phyloP scores from a whole-genome alignment of 2,888 invertebrate genomes.

The Pogonocherus hispidulus region DNA sequence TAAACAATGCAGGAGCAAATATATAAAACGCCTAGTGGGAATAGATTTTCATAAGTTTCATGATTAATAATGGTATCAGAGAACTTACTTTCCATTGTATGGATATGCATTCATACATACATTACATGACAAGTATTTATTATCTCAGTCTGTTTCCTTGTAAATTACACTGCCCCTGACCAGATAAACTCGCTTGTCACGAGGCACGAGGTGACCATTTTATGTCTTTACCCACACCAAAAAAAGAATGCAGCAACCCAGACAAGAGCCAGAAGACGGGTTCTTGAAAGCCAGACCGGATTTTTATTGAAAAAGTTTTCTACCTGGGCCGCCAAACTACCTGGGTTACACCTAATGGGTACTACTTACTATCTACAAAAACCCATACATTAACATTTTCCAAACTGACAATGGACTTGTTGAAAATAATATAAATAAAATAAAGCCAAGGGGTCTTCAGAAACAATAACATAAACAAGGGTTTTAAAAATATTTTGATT shows the following conservation, averaged over 20 bases:
- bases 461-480: constrained; percentile 7
- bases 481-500: constrained; percentile 15
- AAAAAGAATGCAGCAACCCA: background rate
- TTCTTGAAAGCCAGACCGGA: constrained; percentile 24
- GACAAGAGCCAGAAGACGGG: background rate
- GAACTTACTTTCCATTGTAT: background rate
- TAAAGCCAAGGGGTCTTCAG: background rate
- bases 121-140: background rate
- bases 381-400: constrained; percentile 26
- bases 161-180: background rate
- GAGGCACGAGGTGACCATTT: background rate
- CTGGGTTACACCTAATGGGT: constrained; percentile 24
- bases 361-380: constrained; percentile 21
- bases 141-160: background rate
- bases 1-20: background rate
- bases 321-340: constrained; percentile 31
- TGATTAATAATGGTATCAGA: background rate
- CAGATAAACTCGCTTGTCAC: background rate
- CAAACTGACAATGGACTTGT: constrained; percentile 16
- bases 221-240: background rate
- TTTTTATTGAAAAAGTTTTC: constrained; percentile 34
- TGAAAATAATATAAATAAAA: constrained; percentile 12
- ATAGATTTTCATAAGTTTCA: background rate
- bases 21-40: background rate
- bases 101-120: background rate